Base-by-base conservation (phyloP, 2,888 invertebrate genomes). In the Acronicta aceris region DNA sequence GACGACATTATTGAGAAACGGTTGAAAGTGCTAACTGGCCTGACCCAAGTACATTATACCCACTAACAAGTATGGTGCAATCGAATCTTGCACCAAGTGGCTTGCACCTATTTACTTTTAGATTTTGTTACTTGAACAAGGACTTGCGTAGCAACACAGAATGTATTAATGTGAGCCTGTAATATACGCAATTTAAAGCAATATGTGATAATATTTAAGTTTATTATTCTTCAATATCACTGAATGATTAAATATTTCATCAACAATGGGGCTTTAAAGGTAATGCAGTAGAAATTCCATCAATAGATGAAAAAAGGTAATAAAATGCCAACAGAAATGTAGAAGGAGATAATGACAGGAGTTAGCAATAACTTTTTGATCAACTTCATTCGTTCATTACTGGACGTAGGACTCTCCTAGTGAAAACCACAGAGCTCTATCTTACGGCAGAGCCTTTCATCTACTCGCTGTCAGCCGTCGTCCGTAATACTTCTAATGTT, bases 11-110 rank as follows among this genome's bases (percentile, higher is more conserved):
- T 76, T 76, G 53, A 36, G 78, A 62, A 74, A 78, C 49, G 15
- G 63, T 74, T 48, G 38, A 49, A 50, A 66, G 67, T 57, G 66
- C 58, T 69, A 76, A 75, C 55, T 58, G 38, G 45, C 15, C 38
- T 55, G 71, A 42, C 62, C 65, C 36, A 47, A 58, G 68, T 48
- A 59, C 38, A 43, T 48, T 53, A 47, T 33, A 55, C 41, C 30
- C 30, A 40, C 52, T 15, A 59, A 58, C 56, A 52, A 46, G 57
- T 50, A 57, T 76, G 62, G 63, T 55, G 75, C 55, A 76, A 76
- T 27, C 25, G 42, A 63, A 56, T 52, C 46, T 67, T 62, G 55
- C 42, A 59, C 17, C 30, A 53, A 56, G 50, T 59, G 25, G 38
- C 33, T 9, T 25, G 25, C 51, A 49, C 46, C 36, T 45, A 27